These are phyloP conservation scores for Macrobrachium nipponense DNA, from an alignment of 1,140 invertebrate genomes.

Conservation along the genomic window DNA sequence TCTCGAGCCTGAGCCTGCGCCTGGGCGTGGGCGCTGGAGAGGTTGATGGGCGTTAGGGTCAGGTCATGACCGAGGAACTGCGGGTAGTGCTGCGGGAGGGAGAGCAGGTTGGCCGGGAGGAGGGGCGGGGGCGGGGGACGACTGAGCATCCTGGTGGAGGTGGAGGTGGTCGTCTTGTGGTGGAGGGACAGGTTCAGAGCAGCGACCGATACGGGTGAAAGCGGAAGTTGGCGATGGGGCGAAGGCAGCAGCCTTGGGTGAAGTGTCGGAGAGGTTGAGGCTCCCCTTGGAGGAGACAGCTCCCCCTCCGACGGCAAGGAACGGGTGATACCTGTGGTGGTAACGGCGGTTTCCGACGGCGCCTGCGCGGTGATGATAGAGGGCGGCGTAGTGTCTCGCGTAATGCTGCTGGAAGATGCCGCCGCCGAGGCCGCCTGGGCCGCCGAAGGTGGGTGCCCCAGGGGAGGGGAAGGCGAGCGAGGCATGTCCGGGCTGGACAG, in stretches of 20 bases:
- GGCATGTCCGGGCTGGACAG: constrained; percentile 56
- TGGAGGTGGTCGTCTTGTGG: constrained; percentile 26
- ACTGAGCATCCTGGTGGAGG: neutral
- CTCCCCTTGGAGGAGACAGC: constrained; percentile 25
- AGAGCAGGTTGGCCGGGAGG: constrained; percentile 36
- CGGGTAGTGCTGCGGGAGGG: constrained; percentile 36
- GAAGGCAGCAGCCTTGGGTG: constrained; percentile 41
- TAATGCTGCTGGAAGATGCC: constrained; percentile 51
- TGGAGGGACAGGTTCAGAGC: constrained; percentile 55
- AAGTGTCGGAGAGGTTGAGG: constrained; percentile 44
- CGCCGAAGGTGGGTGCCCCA: constrained; percentile 28
- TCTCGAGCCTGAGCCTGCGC: constrained; percentile 56
- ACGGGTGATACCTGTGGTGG: constrained; percentile 53
- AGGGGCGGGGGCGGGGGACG: constrained; percentile 36
- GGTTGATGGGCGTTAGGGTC: constrained; percentile 59
- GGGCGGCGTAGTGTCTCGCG: constrained; percentile 57
- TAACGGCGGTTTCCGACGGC: neutral
- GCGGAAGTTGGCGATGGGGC: constrained; percentile 54
- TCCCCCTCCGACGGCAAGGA: constrained; percentile 30
- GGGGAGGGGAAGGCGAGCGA: constrained; percentile 42
- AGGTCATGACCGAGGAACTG: constrained; percentile 59
- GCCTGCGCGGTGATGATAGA: constrained; percentile 21
- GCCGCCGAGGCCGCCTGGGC: constrained; percentile 34
- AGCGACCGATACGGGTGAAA: constrained; percentile 57
- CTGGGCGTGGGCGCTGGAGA: constrained; percentile 56